A percentile compares a stretch with the other conserved stretches of the same genome.
Evolutionary conservation across 2,797 vertebrate species (phyloP).

Genomic region (Bufotes viridis): DNA sequence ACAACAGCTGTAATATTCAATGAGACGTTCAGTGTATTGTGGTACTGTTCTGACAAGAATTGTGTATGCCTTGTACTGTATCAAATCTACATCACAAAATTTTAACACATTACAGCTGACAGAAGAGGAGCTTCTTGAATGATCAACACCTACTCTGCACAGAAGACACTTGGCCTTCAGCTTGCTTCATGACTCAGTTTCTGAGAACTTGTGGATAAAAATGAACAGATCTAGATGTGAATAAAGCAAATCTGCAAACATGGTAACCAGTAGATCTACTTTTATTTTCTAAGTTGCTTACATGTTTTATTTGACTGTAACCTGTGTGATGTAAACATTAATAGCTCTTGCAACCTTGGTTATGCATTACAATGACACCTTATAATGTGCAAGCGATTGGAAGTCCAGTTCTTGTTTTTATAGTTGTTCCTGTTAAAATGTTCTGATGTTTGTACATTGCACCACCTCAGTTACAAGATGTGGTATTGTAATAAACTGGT

Average conservation of each 20-base stretch:
- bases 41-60: slow-evolving; percentile 72
- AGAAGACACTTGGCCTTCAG: slow-evolving; percentile 85
- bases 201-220: slow-evolving; percentile 87
- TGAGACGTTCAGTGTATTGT: slow-evolving; percentile 68
- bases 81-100: slow-evolving; percentile 98
- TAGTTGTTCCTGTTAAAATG: slow-evolving; percentile 88
- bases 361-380: slow-evolving; percentile 81
- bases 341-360: slow-evolving; percentile 85
- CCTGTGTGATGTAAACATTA: slow-evolving; percentile 85
- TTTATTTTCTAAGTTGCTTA: slow-evolving; percentile 89
- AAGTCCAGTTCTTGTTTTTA: slow-evolving; percentile 94
- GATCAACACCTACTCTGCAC: slow-evolving; percentile 80
- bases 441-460: slow-evolving; percentile 94
- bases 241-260: slow-evolving; percentile 90
- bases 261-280: slow-evolving; percentile 90
- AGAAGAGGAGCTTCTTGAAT: slow-evolving; percentile 87
- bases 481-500: slow-evolving; percentile 99
- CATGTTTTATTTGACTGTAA: slow-evolving; percentile 94
- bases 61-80: slow-evolving; percentile 82
- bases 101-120: slow-evolving; percentile 99
- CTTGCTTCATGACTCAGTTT: slow-evolving; percentile 87
- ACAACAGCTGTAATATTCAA: slow-evolving; percentile 22
- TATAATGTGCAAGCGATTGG: slow-evolving; percentile 89
- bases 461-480: slow-evolving; percentile 95
- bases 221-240: slow-evolving; percentile 86